Conservation (phyloP, 1,140 invertebrate species). For the Apis cerana region DNA sequence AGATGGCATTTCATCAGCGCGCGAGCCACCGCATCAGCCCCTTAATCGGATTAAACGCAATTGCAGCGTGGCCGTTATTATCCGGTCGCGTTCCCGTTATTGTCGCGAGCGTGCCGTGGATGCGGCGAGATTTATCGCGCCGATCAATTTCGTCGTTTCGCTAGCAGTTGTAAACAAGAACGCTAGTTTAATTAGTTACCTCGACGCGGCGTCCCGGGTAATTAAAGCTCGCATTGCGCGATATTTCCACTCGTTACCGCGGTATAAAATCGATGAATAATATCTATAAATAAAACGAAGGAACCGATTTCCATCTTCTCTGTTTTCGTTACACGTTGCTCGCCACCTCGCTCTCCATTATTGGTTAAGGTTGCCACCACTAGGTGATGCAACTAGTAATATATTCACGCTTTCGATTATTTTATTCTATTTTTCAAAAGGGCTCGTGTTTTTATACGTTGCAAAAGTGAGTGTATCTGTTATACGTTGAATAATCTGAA, state of each 20-base stretch:
- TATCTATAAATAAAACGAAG: background rate
- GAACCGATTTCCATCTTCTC: background rate
- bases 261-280: background rate
- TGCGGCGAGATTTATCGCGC: conserved; percentile 30
- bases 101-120: conserved; percentile 3
- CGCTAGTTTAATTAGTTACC: conserved; percentile 39
- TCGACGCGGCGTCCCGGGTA: background rate
- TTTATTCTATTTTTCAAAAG: no score
- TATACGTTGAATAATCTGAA: no score
- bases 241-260: conserved; percentile 1
- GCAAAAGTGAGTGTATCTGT: no score
- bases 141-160: conserved; percentile 35
- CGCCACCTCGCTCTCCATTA: no score
- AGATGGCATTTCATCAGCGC: conserved; percentile 25
- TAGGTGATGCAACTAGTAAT: no score
- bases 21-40: conserved; percentile 2
- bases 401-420: no score
- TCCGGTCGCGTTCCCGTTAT: conserved; percentile 26
- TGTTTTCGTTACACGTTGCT: background rate
- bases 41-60: conserved; percentile 45
- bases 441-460: no score
- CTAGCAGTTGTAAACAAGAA: conserved; percentile 42
- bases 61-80: conserved; percentile 39
- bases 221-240: conserved; percentile 19
- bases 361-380: no score